Evolutionary conservation across 2,113 vertebrate species (phyloP), one percentile per base, ranked within the genome.

Genomic region (Atrichornis clamosus): DNA sequence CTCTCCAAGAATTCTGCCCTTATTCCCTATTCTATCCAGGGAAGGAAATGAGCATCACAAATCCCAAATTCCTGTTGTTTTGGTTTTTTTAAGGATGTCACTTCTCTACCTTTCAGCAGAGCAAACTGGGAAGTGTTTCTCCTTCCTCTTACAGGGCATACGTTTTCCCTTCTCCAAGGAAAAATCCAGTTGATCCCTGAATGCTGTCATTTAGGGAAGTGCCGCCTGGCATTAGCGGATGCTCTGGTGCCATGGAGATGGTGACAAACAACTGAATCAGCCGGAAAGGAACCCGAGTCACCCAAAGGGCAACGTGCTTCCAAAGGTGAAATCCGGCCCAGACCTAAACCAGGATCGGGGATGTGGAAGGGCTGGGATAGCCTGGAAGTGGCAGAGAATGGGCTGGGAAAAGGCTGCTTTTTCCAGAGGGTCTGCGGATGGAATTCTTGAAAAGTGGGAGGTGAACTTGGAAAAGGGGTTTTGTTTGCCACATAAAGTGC

Each of bases 241-340:
- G 69, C 46, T 80, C 8, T 4, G 69, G 27, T 77, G 14, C 76
- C 92, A 89, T 47, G 77, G 89, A 89, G 74, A 87, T 37, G 65
- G 89, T 64, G 81, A 87, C 84, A 96, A 94, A 90, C 87, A 93
- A 67, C 47, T 55, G 81, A 82, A 90, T 56, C 76, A 59, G 89
- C 22, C 32, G 16, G 87, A 75, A 75, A 76, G 84, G 81, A 41
- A 15, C 44, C 10, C 10, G 73, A 39, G 77, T 8, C 69, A 78
- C 79, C 60, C 11, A 47, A 64, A 72, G 80, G 52, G 30, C 1
- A 56, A 80, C 8, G 49, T 21, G 7, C 46, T 33, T 53, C 22
- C 52, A 65, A 69, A 94, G 91, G 87, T 63, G 60, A 32, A 59
- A 49, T 2, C 6, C 13, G 74, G 53, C 74, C 30, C 49, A 42